phyloP scores from a whole-genome alignment of 2,888 invertebrate species.

The Pteria penguin region DNA sequence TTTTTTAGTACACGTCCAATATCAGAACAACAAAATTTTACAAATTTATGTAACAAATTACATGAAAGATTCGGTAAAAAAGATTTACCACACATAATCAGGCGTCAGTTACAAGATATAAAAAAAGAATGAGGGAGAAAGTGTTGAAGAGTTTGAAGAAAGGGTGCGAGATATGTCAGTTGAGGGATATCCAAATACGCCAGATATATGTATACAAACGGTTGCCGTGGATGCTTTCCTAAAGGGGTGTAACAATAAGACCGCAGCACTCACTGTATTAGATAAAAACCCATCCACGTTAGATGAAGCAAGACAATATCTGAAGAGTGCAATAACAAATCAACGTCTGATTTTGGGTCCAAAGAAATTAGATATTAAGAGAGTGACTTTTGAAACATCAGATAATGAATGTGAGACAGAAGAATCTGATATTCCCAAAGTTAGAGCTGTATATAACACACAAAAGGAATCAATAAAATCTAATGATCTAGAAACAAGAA shows the following conservation, averaged over 20 bases:
- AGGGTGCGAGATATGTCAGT: conserved; percentile 12
- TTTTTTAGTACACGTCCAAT: neutral
- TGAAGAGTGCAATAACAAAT: conserved; percentile 1
- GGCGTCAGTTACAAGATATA: neutral
- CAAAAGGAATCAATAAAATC: neutral
- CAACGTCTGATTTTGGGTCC: neutral
- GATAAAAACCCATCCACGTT: neutral
- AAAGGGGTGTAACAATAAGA: conserved; percentile 18
- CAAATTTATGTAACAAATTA: too few species aligned
- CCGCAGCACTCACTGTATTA: conserved; percentile 1
- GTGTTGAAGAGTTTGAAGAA: conserved; percentile 12
- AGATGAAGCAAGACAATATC: neutral
- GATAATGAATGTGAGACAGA: neutral
- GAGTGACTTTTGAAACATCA: neutral
- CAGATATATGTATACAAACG: neutral
- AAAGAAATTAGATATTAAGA: neutral
- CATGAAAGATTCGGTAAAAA: neutral
- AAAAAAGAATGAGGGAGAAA: neutral
- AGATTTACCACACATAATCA: neutral
- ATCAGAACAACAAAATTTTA: too few species aligned
- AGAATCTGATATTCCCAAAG: neutral
- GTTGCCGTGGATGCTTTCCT: conserved; percentile 26
- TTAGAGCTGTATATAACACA: neutral
- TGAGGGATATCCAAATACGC: conserved; percentile 14
- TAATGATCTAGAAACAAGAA: neutral